Evolutionary conservation across 2,113 vertebrate species (phyloP), one percentile per base, ranked within the genome.

Genomic region (Antigone vipio): DNA sequence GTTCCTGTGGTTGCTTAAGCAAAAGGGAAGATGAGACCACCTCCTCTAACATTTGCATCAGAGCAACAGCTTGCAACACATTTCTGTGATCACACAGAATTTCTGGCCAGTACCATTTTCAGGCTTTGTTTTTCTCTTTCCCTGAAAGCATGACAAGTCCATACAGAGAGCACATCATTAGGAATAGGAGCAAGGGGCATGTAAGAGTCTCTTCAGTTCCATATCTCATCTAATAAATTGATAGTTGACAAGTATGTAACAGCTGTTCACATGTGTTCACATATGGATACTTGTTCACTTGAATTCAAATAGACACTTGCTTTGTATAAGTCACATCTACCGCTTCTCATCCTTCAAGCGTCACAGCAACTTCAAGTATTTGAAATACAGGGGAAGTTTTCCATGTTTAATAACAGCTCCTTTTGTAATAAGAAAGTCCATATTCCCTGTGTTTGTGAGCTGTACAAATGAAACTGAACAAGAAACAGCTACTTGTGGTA

Each of bases 31-130:
- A 60, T 52, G 56, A 85, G 69, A 76, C 15, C 24, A 82, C 93
- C 78, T 94, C 30, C 58, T 79, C 58, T 76, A 76, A 69, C 30
- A 27, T 56, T 90, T 56, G 23, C 12, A 0, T 90, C 62, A 75
- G 34, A 92, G 67, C 40, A 83, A 84, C 83, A 94, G 62, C 79
- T 95, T 91, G 75, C 75, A 91, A 93, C 74, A 24, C 88, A 26
- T 52, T 77, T 89, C 87, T 66, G 63, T n/a, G 35, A 92, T 88
- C 71, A 81, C 59, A 78, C 44, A 64, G 77, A 77, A 30, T 76
- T 92, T 83, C 78, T 68, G 59, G 49, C 27, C 67, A 76, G 75
- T 76, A 38, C 21, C 67, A n/a, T 79, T 77, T 47, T 59, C 12
- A 21, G n/a, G 49, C 40, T 74, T 71, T 85, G 16, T 30, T 84